Evolutionary conservation across 2,888 invertebrate species (phyloP).

Genomic region (Amphimallon solstitiale): DNA sequence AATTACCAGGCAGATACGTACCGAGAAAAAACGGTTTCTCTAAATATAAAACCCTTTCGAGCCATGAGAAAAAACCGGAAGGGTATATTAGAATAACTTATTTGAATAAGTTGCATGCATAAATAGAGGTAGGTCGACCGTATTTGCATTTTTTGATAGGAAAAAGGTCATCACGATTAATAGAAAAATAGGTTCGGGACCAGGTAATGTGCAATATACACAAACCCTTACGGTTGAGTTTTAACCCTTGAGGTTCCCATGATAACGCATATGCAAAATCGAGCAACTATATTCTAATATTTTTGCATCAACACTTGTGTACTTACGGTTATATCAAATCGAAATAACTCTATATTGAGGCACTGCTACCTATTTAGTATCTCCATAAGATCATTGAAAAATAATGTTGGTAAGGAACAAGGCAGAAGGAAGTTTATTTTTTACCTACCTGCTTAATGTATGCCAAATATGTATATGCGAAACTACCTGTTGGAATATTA

Average conservation of each 20-base stretch:
- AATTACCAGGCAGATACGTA: constrained; percentile 48
- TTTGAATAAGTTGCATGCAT: constrained; percentile 61
- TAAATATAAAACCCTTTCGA: constrained; percentile 23
- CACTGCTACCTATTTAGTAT: background rate
- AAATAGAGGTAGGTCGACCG: constrained; percentile 56
- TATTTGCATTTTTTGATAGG: constrained; percentile 61
- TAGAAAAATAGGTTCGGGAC: constrained; percentile 54
- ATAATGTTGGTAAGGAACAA: constrained; percentile 48
- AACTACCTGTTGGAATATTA: constrained; percentile 65
- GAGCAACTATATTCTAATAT: constrained; percentile 28
- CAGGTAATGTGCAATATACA: constrained; percentile 53
- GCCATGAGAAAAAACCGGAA: constrained; percentile 43
- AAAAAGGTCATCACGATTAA: constrained; percentile 60
- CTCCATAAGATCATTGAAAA: background rate
- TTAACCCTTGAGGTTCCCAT: constrained; percentile 44
- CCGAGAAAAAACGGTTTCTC: constrained; percentile 47
- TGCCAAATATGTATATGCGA: constrained; percentile 63
- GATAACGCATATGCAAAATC: constrained; percentile 44
- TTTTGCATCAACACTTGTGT: constrained; percentile 35
- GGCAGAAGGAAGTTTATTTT: constrained; percentile 56
- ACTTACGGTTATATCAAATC: constrained; percentile 10
- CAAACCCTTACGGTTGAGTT: constrained; percentile 44
- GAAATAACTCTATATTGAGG: background rate
- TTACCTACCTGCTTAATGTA: constrained; percentile 64
- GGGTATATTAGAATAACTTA: constrained; percentile 41